Percentiles rank a stretch among this genome's conserved stretches.
Evolutionary conservation across 2,888 invertebrate genomes (phyloP).

Genomic region (Drosophila niveifrons): DNA sequence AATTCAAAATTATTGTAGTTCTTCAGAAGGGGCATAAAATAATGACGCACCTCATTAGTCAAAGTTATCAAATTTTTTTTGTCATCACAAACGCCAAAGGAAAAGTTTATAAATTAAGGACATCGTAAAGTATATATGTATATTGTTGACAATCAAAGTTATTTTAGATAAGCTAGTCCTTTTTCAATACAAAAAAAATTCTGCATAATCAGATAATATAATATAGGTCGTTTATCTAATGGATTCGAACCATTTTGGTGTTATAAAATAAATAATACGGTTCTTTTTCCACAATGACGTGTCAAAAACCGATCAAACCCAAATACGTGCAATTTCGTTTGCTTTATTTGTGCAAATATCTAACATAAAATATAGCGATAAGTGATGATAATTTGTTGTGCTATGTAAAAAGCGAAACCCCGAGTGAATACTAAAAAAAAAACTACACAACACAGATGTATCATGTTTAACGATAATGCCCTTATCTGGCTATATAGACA

Average conservation of each 20-base stretch:
- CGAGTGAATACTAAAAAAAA: slow-evolving; percentile 13
- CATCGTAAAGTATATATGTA: too few relatives aligned
- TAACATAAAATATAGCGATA: slow-evolving; percentile 26
- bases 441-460: slow-evolving; percentile 60
- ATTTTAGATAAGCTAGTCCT: too few relatives aligned
- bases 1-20: too few relatives aligned
- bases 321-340: slow-evolving; percentile 2
- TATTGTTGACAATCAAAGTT: too few relatives aligned
- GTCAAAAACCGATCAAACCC: not conserved
- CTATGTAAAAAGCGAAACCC: slow-evolving; percentile 25
- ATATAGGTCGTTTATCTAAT: not conserved
- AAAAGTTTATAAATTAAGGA: too few relatives aligned
- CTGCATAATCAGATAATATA: not conserved
- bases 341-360: slow-evolving; percentile 9
- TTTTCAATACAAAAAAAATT: too few relatives aligned
- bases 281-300: slow-evolving; percentile 2
- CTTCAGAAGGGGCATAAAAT: too few relatives aligned
- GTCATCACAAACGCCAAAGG: too few relatives aligned
- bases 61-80: too few relatives aligned
- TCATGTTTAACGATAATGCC: slow-evolving; percentile 71
- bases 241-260: not conserved
- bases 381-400: slow-evolving; percentile 39
- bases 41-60: too few relatives aligned
- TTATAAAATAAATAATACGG: slow-evolving; percentile 16
- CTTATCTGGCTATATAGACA: slow-evolving; percentile 69